These are phyloP conservation scores for Diploptera punctata DNA, from an alignment of 2,888 invertebrate species.

Conservation along the genomic window DNA sequence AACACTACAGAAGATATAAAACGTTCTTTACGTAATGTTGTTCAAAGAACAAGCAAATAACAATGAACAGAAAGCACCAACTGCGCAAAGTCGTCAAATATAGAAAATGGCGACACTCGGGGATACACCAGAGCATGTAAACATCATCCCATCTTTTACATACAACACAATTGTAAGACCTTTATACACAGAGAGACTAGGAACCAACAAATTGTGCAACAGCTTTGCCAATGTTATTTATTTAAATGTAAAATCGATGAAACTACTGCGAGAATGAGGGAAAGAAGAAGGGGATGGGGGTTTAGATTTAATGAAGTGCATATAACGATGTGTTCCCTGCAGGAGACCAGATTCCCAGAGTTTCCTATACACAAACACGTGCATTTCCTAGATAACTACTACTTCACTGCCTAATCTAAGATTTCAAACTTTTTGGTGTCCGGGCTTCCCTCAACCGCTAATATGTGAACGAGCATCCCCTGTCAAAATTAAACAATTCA, in stretches of 20 bases:
- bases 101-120: too few species aligned
- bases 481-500: too few species aligned
- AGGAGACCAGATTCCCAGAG: slow-evolving; percentile 19
- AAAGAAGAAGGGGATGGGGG: background rate
- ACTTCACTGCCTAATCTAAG: slow-evolving; percentile 8
- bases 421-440: too few species aligned
- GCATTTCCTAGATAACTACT: background rate
- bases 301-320: slow-evolving; percentile 22
- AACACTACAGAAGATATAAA: too few species aligned
- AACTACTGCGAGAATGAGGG: too few species aligned
- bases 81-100: too few species aligned
- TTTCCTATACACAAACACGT: slow-evolving; percentile 7
- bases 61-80: too few species aligned
- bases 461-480: too few species aligned
- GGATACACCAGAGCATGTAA: background rate
- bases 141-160: background rate
- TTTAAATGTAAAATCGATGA: slow-evolving; percentile 33
- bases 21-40: too few species aligned
- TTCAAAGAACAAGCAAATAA: too few species aligned
- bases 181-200: background rate
- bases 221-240: slow-evolving; percentile 30
- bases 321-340: slow-evolving; percentile 20
- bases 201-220: slow-evolving; percentile 18
- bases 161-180: background rate
- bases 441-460: too few species aligned